Conservation (phyloP, 2,797 vertebrate genomes). For the Enteromius thamalakanensis region DNA sequence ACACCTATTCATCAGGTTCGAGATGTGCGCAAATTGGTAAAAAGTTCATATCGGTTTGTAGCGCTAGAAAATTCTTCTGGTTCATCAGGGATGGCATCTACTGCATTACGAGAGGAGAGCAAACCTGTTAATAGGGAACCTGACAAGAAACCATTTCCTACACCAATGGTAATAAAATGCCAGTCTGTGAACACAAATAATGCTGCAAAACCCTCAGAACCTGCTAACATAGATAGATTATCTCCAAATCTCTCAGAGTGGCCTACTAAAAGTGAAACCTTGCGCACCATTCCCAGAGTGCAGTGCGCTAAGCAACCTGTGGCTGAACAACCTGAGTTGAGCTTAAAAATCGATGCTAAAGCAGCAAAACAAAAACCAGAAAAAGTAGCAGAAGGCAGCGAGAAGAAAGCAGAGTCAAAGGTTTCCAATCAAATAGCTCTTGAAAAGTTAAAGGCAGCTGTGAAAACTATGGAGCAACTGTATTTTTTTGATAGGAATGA, state of each 20-base stretch:
- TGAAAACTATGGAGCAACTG: slow-evolving; percentile 96
- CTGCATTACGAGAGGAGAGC: slow-evolving; percentile 71
- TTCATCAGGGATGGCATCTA: slow-evolving; percentile 56
- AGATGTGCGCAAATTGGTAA: slow-evolving; percentile 94
- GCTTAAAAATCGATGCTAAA: slow-evolving; percentile 78
- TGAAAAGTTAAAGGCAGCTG: slow-evolving; percentile 93
- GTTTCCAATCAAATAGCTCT: slow-evolving; percentile 84
- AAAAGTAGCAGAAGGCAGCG: slow-evolving; percentile 68
- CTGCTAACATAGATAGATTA: slow-evolving; percentile 53
- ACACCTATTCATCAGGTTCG: slow-evolving; percentile 92
- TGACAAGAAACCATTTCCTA: slow-evolving; percentile 71
- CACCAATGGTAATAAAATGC: slow-evolving; percentile 91
- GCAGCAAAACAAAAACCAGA: slow-evolving; percentile 78
- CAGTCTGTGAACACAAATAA: slow-evolving; percentile 85
- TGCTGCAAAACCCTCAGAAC: slow-evolving; percentile 53
- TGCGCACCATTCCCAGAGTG: slow-evolving; percentile 73
- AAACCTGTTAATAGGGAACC: slow-evolving; percentile 72
- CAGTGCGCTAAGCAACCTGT: slow-evolving; percentile 79
- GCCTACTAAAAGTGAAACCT: slow-evolving; percentile 75
- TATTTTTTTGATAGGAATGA: slow-evolving; percentile 92
- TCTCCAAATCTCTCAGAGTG: slow-evolving; percentile 74
- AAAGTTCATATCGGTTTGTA: slow-evolving; percentile 87
- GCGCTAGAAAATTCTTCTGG: slow-evolving; percentile 77
- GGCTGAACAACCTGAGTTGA: slow-evolving; percentile 75
- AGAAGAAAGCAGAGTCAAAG: slow-evolving; percentile 74